Percentiles rank a stretch among this genome's conserved stretches.
phyloP scores from a whole-genome alignment of 2,113 vertebrate genomes.

The Sander vitreus region DNA sequence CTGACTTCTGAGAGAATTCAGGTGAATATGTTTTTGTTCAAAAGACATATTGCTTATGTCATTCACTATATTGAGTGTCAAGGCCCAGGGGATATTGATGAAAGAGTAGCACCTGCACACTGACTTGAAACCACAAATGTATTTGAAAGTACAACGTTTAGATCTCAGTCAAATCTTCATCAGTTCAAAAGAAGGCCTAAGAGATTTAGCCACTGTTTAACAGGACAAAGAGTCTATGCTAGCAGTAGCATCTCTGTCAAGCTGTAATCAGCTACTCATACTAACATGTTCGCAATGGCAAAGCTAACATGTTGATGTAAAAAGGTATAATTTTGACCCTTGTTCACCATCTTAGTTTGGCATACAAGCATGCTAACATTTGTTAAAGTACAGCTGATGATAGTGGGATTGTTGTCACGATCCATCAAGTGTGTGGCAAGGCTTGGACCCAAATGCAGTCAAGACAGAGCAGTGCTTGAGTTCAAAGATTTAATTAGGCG shows the following conservation, averaged over 20 bases:
- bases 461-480: too few relatives aligned
- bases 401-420: too few relatives aligned
- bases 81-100: not conserved
- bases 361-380: not conserved
- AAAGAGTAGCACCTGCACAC: not conserved
- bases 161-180: not conserved
- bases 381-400: not conserved
- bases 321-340: not conserved
- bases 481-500: too few relatives aligned
- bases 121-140: not conserved
- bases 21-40: slow-evolving; percentile 19
- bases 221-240: not conserved
- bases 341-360: not conserved
- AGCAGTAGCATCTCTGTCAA: not conserved
- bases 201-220: not conserved
- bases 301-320: not conserved
- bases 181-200: not conserved
- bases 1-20: slow-evolving; percentile 15
- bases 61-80: not conserved
- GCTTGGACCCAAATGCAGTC: too few relatives aligned
- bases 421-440: too few relatives aligned
- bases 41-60: not conserved
- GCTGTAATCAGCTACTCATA: not conserved
- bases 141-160: not conserved
- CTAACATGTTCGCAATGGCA: not conserved